Base-by-base conservation (phyloP, 2,888 invertebrate species). In the Drosophila anomelani region DNA sequence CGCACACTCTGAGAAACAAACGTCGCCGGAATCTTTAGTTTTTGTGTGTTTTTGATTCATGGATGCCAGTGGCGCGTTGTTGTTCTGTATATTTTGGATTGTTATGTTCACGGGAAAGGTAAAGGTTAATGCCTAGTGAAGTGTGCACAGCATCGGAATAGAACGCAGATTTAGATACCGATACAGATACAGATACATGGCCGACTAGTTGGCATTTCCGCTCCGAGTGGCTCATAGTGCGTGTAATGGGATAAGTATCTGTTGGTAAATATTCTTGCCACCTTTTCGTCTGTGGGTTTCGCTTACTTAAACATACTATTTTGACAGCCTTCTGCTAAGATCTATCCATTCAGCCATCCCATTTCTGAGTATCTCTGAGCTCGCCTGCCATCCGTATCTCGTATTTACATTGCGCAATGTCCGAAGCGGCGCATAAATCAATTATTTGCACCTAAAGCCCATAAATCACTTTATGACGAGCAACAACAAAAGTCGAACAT, bases 61-160 rank as follows among this genome's bases (percentile, higher is more conserved):
- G 82, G 73, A 73, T 81, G 80, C 66, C 81, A 72, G 46, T 61
- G 75, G 36, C 57, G 56, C 49, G 67, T 71, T 29, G 29, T 29
- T 29, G 29, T 29, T 29, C 44, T 57, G 46, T 62, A 38, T 41
- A 38, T 38, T 57, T 54, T 67, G 77, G 69, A 82, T 77, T 75
- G 77, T 81, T 72, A 57, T 82, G 78, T 81, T 85, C 78, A 70
- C 72, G 76, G 84, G 60, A 72, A 72, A 70, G 57, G 75, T 84
- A 84, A 83, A 84, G 87, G 84, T 84, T 88, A 84, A 88, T 84
- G 84, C 84, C 88, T 88, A 84, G 74, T 83, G 81, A 88, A 86
- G 84, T 88, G 84, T 88, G 84, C 86, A 78, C 78, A 85, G 80
- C 88, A 85, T 83, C 78, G 73, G 63, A 61, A 77, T 78, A 66